These are phyloP conservation scores for Felis chaus DNA, from an alignment of 2,113 vertebrate genomes.

Conservation along the genomic window DNA sequence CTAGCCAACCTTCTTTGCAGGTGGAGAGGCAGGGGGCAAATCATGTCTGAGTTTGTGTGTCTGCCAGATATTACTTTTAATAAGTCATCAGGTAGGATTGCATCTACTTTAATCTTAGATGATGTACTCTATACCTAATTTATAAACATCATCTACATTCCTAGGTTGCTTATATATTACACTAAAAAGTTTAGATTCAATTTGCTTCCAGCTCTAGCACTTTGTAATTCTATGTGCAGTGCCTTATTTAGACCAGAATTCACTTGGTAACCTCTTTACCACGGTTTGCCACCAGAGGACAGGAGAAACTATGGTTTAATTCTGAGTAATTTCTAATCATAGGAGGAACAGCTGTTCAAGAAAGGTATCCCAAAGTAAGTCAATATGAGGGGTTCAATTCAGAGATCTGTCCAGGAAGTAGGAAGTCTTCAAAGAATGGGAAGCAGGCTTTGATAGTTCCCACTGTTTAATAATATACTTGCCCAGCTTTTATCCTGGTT, in stretches of 20 bases:
- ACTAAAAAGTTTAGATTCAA: background rate
- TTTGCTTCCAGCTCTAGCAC: background rate
- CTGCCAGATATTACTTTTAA: background rate
- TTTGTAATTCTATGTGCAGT: background rate
- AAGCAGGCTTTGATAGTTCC: background rate
- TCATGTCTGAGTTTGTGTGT: background rate
- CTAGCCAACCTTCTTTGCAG: background rate
- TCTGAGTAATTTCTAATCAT: background rate
- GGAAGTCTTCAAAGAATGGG: background rate
- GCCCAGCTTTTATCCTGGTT: background rate
- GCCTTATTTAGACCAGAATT: background rate
- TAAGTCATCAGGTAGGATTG: background rate
- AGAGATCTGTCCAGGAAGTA: background rate
- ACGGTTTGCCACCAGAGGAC: background rate
- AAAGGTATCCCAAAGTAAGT: background rate
- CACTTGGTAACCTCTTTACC: background rate
- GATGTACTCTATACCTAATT: background rate
- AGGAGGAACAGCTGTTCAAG: background rate
- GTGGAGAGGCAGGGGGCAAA: background rate
- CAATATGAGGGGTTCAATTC: background rate
- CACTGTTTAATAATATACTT: background rate
- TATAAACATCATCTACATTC: background rate
- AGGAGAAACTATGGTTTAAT: background rate
- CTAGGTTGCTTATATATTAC: background rate
- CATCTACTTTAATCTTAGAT: background rate